Conservation (phyloP, 2,888 invertebrate species). For the Sminthurinus aureus region DNA sequence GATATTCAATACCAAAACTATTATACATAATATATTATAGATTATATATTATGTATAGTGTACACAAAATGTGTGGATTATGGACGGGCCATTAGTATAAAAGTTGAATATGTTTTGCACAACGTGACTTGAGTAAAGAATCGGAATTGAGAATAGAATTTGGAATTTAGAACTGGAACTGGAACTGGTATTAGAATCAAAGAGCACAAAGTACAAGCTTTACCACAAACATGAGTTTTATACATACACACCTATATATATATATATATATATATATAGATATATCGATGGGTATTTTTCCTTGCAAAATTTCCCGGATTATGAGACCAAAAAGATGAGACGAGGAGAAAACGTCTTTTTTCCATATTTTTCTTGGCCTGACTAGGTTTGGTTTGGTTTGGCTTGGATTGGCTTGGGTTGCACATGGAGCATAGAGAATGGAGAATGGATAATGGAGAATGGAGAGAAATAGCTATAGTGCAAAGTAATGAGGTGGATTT, state of each 20-base stretch:
- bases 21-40: neutral
- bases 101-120: neutral
- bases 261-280: no score
- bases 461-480: no score
- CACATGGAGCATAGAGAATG: no score
- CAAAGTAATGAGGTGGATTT: neutral
- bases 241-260: neutral
- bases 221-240: no score
- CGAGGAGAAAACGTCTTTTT: neutral
- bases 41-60: no score
- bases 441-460: no score
- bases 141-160: neutral
- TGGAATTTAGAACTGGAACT: neutral
- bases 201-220: no score
- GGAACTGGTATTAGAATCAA: neutral
- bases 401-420: no score
- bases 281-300: neutral
- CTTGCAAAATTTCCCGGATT: constrained; percentile 11
- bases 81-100: neutral
- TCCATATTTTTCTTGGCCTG: no score
- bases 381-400: no score
- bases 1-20: neutral
- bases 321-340: constrained; percentile 4
- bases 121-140: neutral
- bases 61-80: no score